Base-by-base conservation (phyloP, 2,113 vertebrate genomes). In the Cryptoleucopteryx plumbea region DNA sequence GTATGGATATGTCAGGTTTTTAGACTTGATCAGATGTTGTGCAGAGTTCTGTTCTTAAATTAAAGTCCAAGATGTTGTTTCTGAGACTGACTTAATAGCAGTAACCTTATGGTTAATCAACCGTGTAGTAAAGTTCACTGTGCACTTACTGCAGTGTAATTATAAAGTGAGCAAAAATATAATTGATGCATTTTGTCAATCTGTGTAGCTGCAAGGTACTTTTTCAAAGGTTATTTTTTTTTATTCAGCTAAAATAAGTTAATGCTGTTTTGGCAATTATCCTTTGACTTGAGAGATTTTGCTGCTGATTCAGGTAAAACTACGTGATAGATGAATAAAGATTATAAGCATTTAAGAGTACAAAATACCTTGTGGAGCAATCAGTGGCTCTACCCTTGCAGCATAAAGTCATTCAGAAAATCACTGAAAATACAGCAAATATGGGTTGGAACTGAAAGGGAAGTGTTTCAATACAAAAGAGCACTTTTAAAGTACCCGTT, bases 181-280 rank as follows among this genome's bases (percentile, higher is more conserved):
- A 98, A 98, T 98, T 98, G 97, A 98, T 98, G 98, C 93, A 95
- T 98, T 98, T 98, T 98, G 98, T 99, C 98, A 98, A 98, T 98
- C 97, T 97, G 95, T 97, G 94, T 98, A 98, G 98, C 99, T 99
- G 97, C 97, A 97, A 98, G 98, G 98, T 98, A 98, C 96, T 98
- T 97, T 98, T 96, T 95, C 93, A 98, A 99, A 98, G 98, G 97
- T 98, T 98, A 98, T 98, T 97, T 98, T 94, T 45, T 92, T 94
- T 94, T 92, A 97, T 98, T 97, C 40, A 62, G 93, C 86, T 98
- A 97, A 99, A 98, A 97, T 95, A 98, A 98, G 92, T 98, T 98
- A 98, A 98, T 97, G 97, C 88, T 92, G 87, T 45, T 97, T 98
- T 88, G 96, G 96, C 91, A 84, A 86, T 96, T 84, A 87, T 97